Conservation (phyloP, 2,888 invertebrate genomes). For the Drosophila cracens region DNA sequence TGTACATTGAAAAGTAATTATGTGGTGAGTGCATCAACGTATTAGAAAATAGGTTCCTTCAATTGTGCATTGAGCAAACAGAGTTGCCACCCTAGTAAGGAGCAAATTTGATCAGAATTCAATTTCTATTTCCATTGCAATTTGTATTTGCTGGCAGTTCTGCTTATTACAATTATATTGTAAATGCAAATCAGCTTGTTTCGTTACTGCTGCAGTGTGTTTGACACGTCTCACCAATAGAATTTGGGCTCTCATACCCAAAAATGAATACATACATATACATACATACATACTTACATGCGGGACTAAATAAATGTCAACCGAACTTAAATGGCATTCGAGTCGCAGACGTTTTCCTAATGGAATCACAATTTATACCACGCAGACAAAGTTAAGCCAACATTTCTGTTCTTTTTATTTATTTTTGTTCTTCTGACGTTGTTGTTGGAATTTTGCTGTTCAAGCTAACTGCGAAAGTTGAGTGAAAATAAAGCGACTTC, state of each 20-base stretch:
- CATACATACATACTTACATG: neutral
- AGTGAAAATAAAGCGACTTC: slow-evolving; percentile 64
- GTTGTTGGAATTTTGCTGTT: slow-evolving; percentile 41
- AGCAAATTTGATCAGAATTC: slow-evolving; percentile 19
- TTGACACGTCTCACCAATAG: slow-evolving; percentile 38
- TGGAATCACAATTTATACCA: slow-evolving; percentile 72
- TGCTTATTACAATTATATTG: slow-evolving; percentile 51
- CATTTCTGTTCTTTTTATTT: slow-evolving; percentile 42
- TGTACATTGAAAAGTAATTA: neutral
- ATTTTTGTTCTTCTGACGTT: slow-evolving; percentile 25
- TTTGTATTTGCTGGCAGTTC: slow-evolving; percentile 35
- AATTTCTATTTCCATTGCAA: slow-evolving; percentile 41
- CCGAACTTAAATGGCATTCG: slow-evolving; percentile 75
- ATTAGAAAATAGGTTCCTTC: neutral
- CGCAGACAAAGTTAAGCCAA: slow-evolving; percentile 51
- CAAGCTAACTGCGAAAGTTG: slow-evolving; percentile 75
- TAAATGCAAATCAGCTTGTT: slow-evolving; percentile 44
- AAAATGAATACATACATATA: slow-evolving; percentile 1
- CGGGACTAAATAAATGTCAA: slow-evolving; percentile 48
- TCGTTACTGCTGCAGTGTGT: slow-evolving; percentile 31
- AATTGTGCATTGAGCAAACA: neutral
- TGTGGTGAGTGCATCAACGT: neutral
- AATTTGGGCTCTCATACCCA: slow-evolving; percentile 9
- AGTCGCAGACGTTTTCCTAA: slow-evolving; percentile 75
- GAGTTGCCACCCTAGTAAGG: slow-evolving; percentile 5